Base-by-base conservation (phyloP, 2,113 vertebrate genomes). In the Pachycephala philippinensis region DNA sequence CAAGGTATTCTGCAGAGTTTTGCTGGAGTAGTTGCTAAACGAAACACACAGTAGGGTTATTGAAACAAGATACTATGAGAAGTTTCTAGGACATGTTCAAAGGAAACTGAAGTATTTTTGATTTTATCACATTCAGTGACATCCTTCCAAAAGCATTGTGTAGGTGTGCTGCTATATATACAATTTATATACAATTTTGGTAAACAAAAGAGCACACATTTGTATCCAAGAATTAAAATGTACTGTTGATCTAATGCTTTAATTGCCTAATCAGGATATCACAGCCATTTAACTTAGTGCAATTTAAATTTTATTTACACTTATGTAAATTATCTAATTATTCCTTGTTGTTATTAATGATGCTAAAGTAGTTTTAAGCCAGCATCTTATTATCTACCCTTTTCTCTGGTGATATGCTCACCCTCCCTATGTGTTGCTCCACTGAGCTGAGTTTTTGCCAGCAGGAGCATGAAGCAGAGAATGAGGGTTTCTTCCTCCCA, bases 1-100 rank as follows among this genome's bases (percentile, higher is more conserved):
- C 87, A 90, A 96, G 95, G 84, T 97, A 94, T 90, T 95, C 83
- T 93, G 42, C 84, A 93, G 91, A 90, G 64, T 70, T 78, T 95
- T 95, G 33, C 65, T 91, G 24, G 45, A 89, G 61, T 63, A 85
- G 66, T 31, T 70, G 77, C 59, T 90, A 70, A 71, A 52, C 19
- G 5, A 52, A 97, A 63, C 61, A 68, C 30, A 57, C 24, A 40
- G 65, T 50, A 53, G 61, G 61, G 52, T 85, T 89, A 37, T 39
- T 94, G 89, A 66, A 96, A 95, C 47, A 90, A 70, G 59, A 57
- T 57, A 47, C 72, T 96, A 75, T 74, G 56, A 82, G 80, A 94
- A 95, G 28, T 64, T 76, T 90, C 56, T 79, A 30, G 78, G 45
- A 37, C 24, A 31, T 54, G 53, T 93, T 90, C 84, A 70, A 92